These are phyloP conservation scores for Lepus americanus DNA, from an alignment of 2,113 vertebrate genomes.

Conservation along the genomic window DNA sequence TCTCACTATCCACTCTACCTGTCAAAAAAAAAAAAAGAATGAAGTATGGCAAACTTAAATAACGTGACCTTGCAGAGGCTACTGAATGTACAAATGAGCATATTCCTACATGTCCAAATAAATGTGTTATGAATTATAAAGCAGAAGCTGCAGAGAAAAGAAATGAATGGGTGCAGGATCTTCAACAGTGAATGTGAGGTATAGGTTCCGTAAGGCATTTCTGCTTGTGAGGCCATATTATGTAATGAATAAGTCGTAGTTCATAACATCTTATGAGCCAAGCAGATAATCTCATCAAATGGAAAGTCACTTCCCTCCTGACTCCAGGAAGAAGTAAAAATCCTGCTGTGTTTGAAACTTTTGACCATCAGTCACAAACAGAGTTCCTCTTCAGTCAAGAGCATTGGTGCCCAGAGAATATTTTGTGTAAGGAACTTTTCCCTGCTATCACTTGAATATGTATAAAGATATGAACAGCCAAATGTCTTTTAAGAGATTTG, in stretches of 20 bases:
- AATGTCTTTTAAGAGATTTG: neutral
- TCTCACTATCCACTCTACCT: too few species aligned
- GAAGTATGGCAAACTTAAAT: neutral
- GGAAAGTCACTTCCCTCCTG: neutral
- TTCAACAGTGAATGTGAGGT: neutral
- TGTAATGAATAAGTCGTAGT: neutral
- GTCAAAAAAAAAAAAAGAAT: neutral
- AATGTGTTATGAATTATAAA: neutral
- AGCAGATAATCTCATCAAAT: neutral
- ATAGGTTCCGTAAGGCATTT: neutral
- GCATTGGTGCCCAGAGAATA: neutral
- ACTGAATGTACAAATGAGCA: neutral
- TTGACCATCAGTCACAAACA: conserved; percentile 3
- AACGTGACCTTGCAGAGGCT: neutral
- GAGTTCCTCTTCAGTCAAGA: neutral
- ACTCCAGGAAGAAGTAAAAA: neutral
- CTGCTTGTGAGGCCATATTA: neutral
- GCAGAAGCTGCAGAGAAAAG: neutral
- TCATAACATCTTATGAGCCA: neutral
- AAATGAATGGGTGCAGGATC: neutral
- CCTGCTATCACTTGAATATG: neutral
- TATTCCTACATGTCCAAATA: neutral
- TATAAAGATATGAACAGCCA: neutral
- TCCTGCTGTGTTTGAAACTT: conserved; percentile 7
- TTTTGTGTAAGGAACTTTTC: neutral